Percentiles rank a stretch among this genome's conserved stretches.
phyloP scores from a whole-genome alignment of 2,888 invertebrate genomes.

The Zygogramma bicolorata region DNA sequence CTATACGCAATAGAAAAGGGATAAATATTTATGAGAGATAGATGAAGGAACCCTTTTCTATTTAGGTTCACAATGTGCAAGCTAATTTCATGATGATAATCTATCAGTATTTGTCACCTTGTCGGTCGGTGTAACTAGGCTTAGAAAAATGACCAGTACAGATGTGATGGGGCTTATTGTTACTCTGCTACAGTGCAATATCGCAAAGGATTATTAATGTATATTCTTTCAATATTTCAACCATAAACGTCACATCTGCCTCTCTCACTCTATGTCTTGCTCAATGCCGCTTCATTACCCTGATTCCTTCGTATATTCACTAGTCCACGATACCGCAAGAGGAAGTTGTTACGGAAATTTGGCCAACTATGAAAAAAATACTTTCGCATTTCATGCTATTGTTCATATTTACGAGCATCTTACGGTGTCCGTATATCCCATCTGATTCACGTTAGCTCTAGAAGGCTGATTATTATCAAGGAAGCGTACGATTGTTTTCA shows the following conservation, averaged over 20 bases:
- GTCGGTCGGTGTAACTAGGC: neutral
- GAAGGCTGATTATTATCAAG: neutral
- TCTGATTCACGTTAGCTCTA: neutral
- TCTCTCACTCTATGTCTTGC: neutral
- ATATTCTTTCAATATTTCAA: no score
- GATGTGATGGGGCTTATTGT: no score
- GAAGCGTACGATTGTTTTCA: neutral
- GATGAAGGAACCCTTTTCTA: conserved; percentile 1
- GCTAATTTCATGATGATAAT: neutral
- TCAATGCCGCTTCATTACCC: neutral
- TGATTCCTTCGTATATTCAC: conserved; percentile 20
- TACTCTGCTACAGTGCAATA: no score
- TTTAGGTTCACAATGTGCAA: neutral
- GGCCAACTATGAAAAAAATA: conserved; percentile 39
- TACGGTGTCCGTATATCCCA: neutral
- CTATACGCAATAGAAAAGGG: conserved; percentile 28
- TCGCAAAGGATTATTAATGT: no score
- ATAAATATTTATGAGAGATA: conserved; percentile 21
- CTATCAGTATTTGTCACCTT: neutral
- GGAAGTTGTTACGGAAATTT: conserved; percentile 42
- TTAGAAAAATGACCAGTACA: neutral
- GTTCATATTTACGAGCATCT: neutral
- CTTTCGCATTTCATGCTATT: conserved; percentile 23
- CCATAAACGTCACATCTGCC: no score
- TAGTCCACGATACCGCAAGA: conserved; percentile 33